Evolutionary conservation across 2,888 invertebrate genomes (phyloP).

Genomic region (Bhutanitis thaidina): DNA sequence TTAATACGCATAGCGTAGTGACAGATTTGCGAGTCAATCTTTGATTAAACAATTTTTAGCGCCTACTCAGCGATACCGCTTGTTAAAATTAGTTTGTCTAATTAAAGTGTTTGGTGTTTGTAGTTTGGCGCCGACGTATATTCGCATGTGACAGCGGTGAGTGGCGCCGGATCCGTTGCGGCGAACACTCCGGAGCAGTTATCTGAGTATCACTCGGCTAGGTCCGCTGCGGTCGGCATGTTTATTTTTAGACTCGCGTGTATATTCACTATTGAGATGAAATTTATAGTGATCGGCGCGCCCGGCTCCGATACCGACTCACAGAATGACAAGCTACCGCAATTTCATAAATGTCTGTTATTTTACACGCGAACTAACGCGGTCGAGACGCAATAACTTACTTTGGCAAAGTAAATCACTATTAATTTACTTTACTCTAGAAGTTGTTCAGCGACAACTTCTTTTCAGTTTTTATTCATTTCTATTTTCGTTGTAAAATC

Average conservation of each 20-base stretch:
- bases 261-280: slow-evolving; percentile 70
- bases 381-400: slow-evolving; percentile 62
- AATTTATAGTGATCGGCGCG: slow-evolving; percentile 55
- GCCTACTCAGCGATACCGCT: slow-evolving; percentile 35
- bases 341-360: slow-evolving; percentile 71
- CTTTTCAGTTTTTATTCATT: slow-evolving; percentile 1
- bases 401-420: slow-evolving; percentile 53
- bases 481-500: slow-evolving; percentile 4
- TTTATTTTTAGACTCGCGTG: slow-evolving; percentile 72
- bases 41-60: slow-evolving; percentile 30
- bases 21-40: slow-evolving; percentile 20
- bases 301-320: slow-evolving; percentile 55
- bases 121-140: slow-evolving; percentile 38
- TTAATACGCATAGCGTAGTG: slow-evolving; percentile 14
- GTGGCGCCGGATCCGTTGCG: slow-evolving; percentile 41
- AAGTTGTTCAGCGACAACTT: slow-evolving; percentile 5
- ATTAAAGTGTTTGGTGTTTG: slow-evolving; percentile 43
- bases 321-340: slow-evolving; percentile 65
- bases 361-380: slow-evolving; percentile 62
- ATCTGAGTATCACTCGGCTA: slow-evolving; percentile 68
- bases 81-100: slow-evolving; percentile 51
- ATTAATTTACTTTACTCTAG: slow-evolving; percentile 47
- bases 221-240: slow-evolving; percentile 61
- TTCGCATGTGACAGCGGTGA: slow-evolving; percentile 50
- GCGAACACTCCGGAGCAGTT: slow-evolving; percentile 52